Evolutionary conservation across 2,888 invertebrate species (phyloP).

Genomic region (Iphiclides podalirius): DNA sequence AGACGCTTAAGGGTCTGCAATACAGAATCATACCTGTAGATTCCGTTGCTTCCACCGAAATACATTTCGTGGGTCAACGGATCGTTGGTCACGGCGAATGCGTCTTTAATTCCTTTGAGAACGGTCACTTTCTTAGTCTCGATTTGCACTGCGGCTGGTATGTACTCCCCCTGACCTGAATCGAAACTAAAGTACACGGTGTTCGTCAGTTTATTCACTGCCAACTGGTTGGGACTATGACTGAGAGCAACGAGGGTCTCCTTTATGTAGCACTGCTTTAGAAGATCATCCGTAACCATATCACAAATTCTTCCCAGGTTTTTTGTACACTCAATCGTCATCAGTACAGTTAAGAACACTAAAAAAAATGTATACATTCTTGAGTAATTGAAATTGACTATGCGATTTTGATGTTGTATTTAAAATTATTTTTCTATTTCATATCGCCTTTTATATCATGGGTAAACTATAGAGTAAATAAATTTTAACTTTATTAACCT

Average conservation of each 20-base stretch:
- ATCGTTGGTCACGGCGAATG: slow-evolving; percentile 58
- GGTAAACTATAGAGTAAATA: no score
- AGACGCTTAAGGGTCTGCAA: slow-evolving; percentile 45
- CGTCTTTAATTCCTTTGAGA: slow-evolving; percentile 61
- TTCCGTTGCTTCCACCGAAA: slow-evolving; percentile 65
- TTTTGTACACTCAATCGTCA: slow-evolving; percentile 8
- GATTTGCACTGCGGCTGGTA: slow-evolving; percentile 51
- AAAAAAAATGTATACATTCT: slow-evolving; percentile 13
- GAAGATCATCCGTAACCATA: slow-evolving; percentile 38
- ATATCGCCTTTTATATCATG: no score
- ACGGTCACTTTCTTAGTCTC: slow-evolving; percentile 50
- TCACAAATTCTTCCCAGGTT: slow-evolving; percentile 39
- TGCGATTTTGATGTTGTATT: no score
- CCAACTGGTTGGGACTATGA: slow-evolving; percentile 64
- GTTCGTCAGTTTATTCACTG: slow-evolving; percentile 51
- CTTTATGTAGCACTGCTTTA: slow-evolving; percentile 52
- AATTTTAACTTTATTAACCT: neutral
- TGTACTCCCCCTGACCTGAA: slow-evolving; percentile 57
- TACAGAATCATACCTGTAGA: slow-evolving; percentile 52
- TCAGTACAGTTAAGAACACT: neutral
- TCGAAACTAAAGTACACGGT: slow-evolving; percentile 64
- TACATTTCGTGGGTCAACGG: slow-evolving; percentile 44
- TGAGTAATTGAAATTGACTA: neutral
- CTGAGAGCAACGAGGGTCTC: slow-evolving; percentile 48
- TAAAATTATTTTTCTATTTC: no score